These are phyloP conservation scores for Rhinella marina DNA, from an alignment of 2,797 vertebrate species.

Conservation along the genomic window DNA sequence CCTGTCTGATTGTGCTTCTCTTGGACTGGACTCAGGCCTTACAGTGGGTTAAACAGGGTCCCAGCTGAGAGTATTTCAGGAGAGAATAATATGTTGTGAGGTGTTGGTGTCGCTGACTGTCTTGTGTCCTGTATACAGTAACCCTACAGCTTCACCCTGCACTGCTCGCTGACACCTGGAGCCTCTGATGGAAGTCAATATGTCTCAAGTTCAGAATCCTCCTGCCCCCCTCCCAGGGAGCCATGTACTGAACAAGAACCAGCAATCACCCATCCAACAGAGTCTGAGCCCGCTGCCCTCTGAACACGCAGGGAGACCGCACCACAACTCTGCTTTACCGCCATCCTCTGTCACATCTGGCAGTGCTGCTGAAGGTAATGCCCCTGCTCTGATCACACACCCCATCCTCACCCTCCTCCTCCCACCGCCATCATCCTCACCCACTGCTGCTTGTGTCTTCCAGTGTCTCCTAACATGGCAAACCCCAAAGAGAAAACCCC, in stretches of 20 bases:
- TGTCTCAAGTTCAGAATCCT: constrained; percentile 92
- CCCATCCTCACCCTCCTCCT: too few relatives aligned
- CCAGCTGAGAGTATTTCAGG: neutral
- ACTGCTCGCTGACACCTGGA: constrained; percentile 13
- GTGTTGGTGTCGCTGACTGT: neutral
- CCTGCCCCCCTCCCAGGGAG: constrained; percentile 77
- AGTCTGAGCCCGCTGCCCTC: constrained; percentile 89
- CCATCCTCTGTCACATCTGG: constrained; percentile 90
- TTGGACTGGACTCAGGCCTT: too few relatives aligned
- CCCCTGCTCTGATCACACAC: neutral
- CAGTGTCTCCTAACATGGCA: constrained; percentile 95
- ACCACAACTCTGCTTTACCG: constrained; percentile 91
- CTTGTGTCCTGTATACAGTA: neutral
- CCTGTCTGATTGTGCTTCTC: too few relatives aligned
- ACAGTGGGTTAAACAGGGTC: too few relatives aligned
- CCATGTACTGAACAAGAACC: constrained; percentile 80
- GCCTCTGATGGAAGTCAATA: constrained; percentile 78
- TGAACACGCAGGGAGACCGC: constrained; percentile 93
- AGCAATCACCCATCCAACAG: constrained; percentile 81
- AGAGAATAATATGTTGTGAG: too few relatives aligned
- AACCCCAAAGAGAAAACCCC: constrained; percentile 99
- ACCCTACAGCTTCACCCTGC: constrained; percentile 4
- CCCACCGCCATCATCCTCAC: neutral
- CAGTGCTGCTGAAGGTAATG: constrained; percentile 87
- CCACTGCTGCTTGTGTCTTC: constrained; percentile 54